phyloP scores from a whole-genome alignment of 2,888 invertebrate species.

The Melieria omissa region DNA sequence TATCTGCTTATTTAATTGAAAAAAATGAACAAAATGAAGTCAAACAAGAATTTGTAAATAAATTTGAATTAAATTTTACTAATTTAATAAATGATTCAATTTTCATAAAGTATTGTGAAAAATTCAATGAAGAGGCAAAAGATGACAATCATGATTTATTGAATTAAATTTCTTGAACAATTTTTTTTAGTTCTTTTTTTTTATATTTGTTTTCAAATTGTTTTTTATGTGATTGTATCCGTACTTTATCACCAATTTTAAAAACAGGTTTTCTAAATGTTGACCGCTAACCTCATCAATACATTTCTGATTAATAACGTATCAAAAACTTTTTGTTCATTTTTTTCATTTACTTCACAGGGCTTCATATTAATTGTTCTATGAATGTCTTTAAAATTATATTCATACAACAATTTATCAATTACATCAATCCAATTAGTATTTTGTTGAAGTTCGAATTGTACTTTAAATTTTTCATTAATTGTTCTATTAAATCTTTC shows the following conservation, averaged over 20 bases:
- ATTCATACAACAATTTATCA: slow-evolving; percentile 40
- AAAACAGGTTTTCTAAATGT: slow-evolving; percentile 18
- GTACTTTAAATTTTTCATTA: slow-evolving; percentile 45
- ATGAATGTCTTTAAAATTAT: slow-evolving; percentile 48
- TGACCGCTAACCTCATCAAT: no score
- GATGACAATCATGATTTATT: no score
- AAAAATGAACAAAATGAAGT: no score
- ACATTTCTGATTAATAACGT: slow-evolving; percentile 14
- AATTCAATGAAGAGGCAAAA: no score
- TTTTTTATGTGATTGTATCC: slow-evolving; percentile 22
- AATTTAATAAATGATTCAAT: no score
- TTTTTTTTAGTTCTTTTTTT: no score
- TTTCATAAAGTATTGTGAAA: no score
- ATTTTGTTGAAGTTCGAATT: slow-evolving; percentile 49
- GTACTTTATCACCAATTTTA: slow-evolving; percentile 26
- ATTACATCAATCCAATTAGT: slow-evolving; percentile 45
- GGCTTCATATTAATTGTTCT: slow-evolving; percentile 48
- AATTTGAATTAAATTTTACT: no score
- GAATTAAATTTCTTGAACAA: no score
- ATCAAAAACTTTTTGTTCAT: slow-evolving; percentile 6
- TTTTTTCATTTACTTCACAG: no score
- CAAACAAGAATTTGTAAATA: no score
- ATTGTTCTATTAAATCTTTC: slow-evolving; percentile 51
- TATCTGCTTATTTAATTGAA: no score
- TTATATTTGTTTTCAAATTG: slow-evolving; percentile 26